phyloP scores from a whole-genome alignment of 2,113 vertebrate genomes.

The Eubucco bourcierii region DNA sequence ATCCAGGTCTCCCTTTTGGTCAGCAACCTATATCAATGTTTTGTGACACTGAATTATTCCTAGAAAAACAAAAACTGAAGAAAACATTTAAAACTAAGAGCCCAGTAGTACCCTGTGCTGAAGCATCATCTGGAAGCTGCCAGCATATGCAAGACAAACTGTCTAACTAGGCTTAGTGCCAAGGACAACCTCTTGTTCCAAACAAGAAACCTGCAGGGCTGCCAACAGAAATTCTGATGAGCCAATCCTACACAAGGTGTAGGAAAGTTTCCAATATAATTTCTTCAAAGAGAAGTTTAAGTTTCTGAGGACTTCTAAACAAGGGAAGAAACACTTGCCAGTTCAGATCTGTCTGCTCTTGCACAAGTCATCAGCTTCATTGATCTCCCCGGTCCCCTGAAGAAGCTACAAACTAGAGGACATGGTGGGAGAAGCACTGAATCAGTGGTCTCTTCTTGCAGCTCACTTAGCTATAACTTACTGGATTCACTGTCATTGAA shows the following conservation, averaged over 20 bases:
- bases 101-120: not conserved
- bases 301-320: not conserved
- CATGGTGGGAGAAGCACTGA: accelerated
- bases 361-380: not conserved
- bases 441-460: not conserved
- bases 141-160: not conserved
- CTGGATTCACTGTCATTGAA: not conserved
- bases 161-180: not conserved
- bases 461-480: not conserved
- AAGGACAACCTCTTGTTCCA: not conserved
- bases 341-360: not conserved
- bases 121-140: not conserved
- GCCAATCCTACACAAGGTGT: not conserved
- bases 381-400: not conserved
- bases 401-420: not conserved
- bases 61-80: not conserved
- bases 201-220: not conserved
- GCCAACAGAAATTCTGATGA: not conserved
- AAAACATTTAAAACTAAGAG: not conserved
- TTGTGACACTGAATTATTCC: not conserved
- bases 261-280: not conserved
- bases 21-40: not conserved
- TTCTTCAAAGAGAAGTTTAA: not conserved
- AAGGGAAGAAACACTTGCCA: not conserved
- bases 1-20: not conserved